phyloP scores from a whole-genome alignment of 2,888 invertebrate species.

The Eudemis profundana region DNA sequence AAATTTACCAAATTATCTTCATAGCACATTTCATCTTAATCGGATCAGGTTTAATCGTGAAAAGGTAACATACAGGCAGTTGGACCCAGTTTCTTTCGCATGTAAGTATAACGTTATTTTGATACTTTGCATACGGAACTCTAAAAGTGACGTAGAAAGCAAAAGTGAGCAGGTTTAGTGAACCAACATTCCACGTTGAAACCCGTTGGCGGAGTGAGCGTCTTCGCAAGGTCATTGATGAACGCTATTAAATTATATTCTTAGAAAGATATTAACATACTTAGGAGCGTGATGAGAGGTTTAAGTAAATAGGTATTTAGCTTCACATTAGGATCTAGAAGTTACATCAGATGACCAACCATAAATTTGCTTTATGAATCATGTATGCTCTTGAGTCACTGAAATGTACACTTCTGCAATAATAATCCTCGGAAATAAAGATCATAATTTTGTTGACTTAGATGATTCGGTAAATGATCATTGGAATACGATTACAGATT shows the following conservation, averaged over 20 bases:
- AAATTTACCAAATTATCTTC: too few relatives aligned
- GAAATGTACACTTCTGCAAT: conserved; percentile 16
- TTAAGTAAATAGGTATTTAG: conserved; percentile 4
- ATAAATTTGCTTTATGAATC: conserved; percentile 13
- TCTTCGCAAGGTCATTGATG: conserved; percentile 73
- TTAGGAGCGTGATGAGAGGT: conserved; percentile 25
- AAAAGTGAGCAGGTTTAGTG: conserved; percentile 55
- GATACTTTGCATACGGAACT: conserved; percentile 3
- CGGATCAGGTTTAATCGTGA: too few relatives aligned
- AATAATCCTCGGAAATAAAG: neutral
- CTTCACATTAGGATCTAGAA: neutral
- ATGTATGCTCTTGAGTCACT: conserved; percentile 18
- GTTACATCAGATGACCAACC: conserved; percentile 21
- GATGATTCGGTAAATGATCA: neutral
- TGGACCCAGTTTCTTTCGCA: too few relatives aligned
- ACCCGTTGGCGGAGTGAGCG: conserved; percentile 74
- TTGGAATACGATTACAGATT: neutral
- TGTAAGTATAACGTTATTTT: neutral
- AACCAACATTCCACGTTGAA: conserved; percentile 61
- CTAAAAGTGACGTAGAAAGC: conserved; percentile 55
- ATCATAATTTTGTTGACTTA: neutral
- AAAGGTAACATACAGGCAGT: too few relatives aligned
- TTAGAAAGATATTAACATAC: conserved; percentile 45
- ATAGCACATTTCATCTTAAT: too few relatives aligned
- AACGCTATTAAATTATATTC: conserved; percentile 53